Evolutionary conservation across 2,888 invertebrate genomes (phyloP), one percentile per base, ranked within the genome.

Genomic region (Andrena flavipes): DNA sequence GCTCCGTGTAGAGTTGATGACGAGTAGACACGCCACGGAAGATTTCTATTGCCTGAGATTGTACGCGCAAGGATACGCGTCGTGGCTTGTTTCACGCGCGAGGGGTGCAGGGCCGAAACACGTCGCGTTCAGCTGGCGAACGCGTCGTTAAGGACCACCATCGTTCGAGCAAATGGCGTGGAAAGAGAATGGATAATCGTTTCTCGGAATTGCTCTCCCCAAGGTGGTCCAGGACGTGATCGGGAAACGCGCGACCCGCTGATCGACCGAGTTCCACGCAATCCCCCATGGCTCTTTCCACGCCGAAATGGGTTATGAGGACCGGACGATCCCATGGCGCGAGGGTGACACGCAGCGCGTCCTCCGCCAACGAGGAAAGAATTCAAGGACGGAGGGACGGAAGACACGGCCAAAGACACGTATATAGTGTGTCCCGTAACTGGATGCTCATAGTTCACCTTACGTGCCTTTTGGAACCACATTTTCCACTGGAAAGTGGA

Each of bases 301-400:
- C 73, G 68, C 63, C 65, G 77, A 88, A 88, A 88, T 88, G 78
- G 87, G 87, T 88, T 88, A 88, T 87, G 87, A 84, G 88, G 87
- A 82, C 67, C 88, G 73, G 59, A 67, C 77, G 64, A 85, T 76
- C 71, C 77, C 65, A 51, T 56, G 81, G 81, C 59, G 56, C 59
- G 71, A 79, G 87, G 83, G 74, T 76, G 83, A 64, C 42, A 16
- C 64, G 26, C 30, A 20, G 30, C n/a, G 73, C 72, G 69, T 74
- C 63, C 80, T 71, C 67, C 76, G 80, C 64, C 76, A 67, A 74
- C 72, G 69, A 74, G 65, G 80, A 86, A 84, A 84, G 84, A 85
- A 86, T 77, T 76, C 65, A 54, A 83, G 76, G 59, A 30, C 30
- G 67, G 10, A 62, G 75, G 79, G 77, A 35, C 59, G 79, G 70